Conservation (phyloP, 2,113 vertebrate genomes). For the Pluvialis apricaria region DNA sequence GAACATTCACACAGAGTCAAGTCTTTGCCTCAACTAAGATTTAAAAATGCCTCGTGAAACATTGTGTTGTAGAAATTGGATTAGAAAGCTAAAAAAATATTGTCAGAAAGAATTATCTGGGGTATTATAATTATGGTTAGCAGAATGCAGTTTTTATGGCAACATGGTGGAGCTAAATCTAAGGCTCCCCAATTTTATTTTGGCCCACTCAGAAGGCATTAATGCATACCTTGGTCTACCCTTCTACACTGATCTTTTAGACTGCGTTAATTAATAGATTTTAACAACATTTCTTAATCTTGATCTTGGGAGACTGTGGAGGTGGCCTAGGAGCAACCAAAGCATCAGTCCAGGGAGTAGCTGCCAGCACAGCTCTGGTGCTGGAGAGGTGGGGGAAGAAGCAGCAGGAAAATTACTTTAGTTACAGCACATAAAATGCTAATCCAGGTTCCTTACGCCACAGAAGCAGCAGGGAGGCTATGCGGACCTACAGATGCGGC, state of each 20-base stretch:
- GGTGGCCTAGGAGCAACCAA: not conserved
- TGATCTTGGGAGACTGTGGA: not conserved
- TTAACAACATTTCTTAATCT: not conserved
- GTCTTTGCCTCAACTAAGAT: not conserved
- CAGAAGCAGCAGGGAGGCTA: not conserved
- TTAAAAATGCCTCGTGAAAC: not conserved
- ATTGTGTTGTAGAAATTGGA: not conserved
- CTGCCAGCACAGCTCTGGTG: not conserved
- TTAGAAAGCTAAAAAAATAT: not conserved
- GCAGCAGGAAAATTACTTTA: not conserved
- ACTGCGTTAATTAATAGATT: not conserved
- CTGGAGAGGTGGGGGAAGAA: not conserved
- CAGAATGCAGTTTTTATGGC: not conserved
- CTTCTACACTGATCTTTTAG: not conserved
- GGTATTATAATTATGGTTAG: not conserved
- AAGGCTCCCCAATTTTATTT: not conserved
- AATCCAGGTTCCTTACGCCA: not conserved
- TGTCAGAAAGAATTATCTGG: constrained; percentile 33
- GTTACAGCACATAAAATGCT: not conserved
- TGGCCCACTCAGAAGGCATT: not conserved
- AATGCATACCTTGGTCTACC: not conserved
- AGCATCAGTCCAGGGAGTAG: not conserved
- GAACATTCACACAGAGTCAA: not conserved
- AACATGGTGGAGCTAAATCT: not conserved
- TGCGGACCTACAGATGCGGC: not conserved